Conservation (phyloP, 2,113 vertebrate species). For the human region GRCh38 chr11:13054001-13054500, state of each 20-base stretch:
- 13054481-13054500: background rate
- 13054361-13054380: background rate
- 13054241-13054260: background rate
- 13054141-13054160: background rate
- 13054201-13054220: background rate
- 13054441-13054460: background rate
- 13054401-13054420: background rate
- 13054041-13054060: background rate
- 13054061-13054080: background rate
- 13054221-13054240: background rate
- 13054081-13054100: background rate
- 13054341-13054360: background rate
- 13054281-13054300: background rate
- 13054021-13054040: background rate
- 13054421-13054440: background rate
- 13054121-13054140: background rate
- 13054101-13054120: background rate
- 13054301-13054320: background rate
- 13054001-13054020: slow-evolving; percentile 33
- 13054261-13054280: background rate
- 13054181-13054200: background rate
- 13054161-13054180: background rate
- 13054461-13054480: background rate
- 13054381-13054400: background rate
- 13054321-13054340: background rate